Percentiles rank a stretch among this genome's conserved stretches.
Evolutionary conservation across 1,140 invertebrate genomes (phyloP).

Genomic region (Rhagoletis pomonella): DNA sequence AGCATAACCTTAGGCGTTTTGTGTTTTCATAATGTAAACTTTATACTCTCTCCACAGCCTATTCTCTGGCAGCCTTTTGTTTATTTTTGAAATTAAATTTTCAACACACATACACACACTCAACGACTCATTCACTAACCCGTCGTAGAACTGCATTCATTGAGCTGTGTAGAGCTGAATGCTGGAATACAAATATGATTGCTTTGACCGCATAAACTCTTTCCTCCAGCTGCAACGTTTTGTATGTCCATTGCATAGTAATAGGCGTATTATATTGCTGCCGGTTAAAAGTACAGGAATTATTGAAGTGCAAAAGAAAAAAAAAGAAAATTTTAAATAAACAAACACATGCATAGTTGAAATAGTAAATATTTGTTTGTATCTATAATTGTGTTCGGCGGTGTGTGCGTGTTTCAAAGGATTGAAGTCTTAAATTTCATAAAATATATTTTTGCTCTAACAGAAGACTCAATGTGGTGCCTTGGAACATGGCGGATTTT

Average conservation of each 20-base stretch:
- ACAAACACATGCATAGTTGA: conserved; percentile 37
- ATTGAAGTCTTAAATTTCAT: neutral
- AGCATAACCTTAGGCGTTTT: conserved; percentile 33
- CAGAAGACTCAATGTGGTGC: too few species aligned
- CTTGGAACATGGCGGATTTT: too few species aligned
- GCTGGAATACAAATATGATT: conserved; percentile 29
- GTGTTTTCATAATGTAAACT: conserved; percentile 41
- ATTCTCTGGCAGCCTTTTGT: neutral
- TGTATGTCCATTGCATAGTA: conserved; percentile 14
- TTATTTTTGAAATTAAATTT: conserved; percentile 49
- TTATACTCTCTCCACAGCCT: conserved; percentile 19
- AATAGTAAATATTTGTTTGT: conserved; percentile 9
- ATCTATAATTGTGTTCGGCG: neutral
- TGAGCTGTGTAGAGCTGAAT: neutral
- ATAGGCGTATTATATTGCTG: conserved; percentile 34
- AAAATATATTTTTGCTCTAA: too few species aligned
- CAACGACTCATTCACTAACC: neutral
- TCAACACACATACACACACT: neutral
- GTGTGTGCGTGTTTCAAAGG: neutral
- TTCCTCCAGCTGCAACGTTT: conserved; percentile 9
- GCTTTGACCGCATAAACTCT: conserved; percentile 38
- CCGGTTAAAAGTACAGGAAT: conserved; percentile 28
- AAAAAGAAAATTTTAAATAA: neutral
- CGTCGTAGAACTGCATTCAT: neutral
- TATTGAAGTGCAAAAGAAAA: conserved; percentile 47